Base-by-base conservation (phyloP, 2,888 invertebrate species). In the Piscicola geometra region DNA sequence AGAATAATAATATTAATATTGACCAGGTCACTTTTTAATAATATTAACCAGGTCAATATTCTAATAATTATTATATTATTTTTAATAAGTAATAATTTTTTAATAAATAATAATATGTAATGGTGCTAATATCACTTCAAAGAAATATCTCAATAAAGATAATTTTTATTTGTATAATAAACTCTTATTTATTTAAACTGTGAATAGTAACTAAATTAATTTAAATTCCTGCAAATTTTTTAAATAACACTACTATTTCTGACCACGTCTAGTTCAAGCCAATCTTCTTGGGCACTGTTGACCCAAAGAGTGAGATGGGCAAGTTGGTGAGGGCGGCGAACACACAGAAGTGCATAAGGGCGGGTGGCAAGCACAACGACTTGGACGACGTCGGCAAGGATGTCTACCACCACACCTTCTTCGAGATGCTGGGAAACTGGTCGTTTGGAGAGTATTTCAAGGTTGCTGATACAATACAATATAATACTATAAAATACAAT, bases 371-470 rank as follows among this genome's bases (percentile, higher is more conserved):
- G 87, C 99, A 99, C 86, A 99, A 99, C 86, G 99, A 99, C 86
- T 88, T 99, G 77, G 99, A 99, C 87, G 99, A 99, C 88, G 99
- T 99, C 15, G 99, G 99, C 47, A 98, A 98, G 87, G 99, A 99
- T 88, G 95, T 97, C 1, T 99, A 99, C 83, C 99, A 99, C 88
- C 99, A 99, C 83, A 99, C 99, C 1, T 99, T 98, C 87, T 99
- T 99, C 87, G 99, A 99, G 88, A 99, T 99, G 99, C 89, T 99
- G 89, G 99, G 99, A 9, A 99, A 99, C 86, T 99, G 99, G 99
- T 99, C 98, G 0, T 99, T 99, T 88, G 98, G 98, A n/a, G 97
- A 99, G 86, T 99, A 98, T 85, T 99, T 99, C 86, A 99, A 99
- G 87, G 90, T 89, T 82, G 25, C 12, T n/a, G n/a, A n/a, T n/a